These are phyloP conservation scores for Aleiodes leptofemur DNA, from an alignment of 2,888 invertebrate genomes.

Conservation along the genomic window DNA sequence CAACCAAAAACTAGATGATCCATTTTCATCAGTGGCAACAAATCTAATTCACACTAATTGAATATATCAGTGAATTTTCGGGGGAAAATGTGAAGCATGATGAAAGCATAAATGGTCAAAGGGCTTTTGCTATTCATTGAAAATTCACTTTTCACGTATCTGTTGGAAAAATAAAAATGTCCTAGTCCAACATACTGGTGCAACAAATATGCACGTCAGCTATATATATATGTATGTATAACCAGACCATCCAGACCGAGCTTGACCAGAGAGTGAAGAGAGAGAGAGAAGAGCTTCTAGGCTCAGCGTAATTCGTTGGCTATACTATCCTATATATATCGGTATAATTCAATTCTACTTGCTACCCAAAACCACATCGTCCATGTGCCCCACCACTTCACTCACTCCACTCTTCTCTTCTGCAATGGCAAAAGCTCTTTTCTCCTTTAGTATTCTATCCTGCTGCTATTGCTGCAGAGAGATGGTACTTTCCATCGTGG, in stretches of 20 bases:
- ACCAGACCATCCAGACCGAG: background rate
- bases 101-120: no score
- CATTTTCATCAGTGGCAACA: no score
- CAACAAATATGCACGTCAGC: no score
- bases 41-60: no score
- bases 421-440: conserved; percentile 11
- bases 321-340: conserved; percentile 16
- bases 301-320: conserved; percentile 25
- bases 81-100: no score
- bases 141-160: no score
- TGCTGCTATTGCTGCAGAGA: background rate
- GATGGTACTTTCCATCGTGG: conserved; percentile 24
- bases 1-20: no score
- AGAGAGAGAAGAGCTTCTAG: background rate
- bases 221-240: background rate
- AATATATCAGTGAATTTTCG: no score
- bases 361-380: conserved; percentile 29
- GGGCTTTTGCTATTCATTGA: no score
- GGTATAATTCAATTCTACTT: conserved; percentile 33
- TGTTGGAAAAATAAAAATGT: no score
- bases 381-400: background rate
- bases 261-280: background rate
- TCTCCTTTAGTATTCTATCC: background rate
- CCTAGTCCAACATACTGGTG: no score
- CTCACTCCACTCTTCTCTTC: no score